phyloP scores from a whole-genome alignment of 2,888 invertebrate species.

The Tipula helvola region DNA sequence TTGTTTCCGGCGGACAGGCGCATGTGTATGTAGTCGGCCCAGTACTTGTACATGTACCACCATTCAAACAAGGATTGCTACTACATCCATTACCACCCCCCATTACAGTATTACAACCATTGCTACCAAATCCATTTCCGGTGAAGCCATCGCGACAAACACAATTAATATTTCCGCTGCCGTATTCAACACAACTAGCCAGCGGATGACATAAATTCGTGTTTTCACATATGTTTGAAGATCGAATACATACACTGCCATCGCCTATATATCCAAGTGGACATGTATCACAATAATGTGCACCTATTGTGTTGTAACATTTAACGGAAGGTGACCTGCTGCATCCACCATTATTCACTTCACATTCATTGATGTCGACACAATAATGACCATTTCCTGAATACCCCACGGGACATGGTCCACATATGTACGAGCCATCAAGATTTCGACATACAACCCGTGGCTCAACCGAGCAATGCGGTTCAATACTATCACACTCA shows the following conservation, averaged over 20 bases:
- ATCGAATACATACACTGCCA: slow-evolving; percentile 52
- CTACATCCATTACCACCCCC: slow-evolving; percentile 35
- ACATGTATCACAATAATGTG: slow-evolving; percentile 73
- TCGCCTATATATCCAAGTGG: slow-evolving; percentile 80
- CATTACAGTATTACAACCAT: slow-evolving; percentile 48
- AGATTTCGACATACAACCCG: slow-evolving; percentile 72
- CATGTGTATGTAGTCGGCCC: slow-evolving; percentile 23
- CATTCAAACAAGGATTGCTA: slow-evolving; percentile 47
- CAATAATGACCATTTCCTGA: slow-evolving; percentile 81
- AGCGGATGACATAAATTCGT: slow-evolving; percentile 57
- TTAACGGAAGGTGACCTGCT: slow-evolving; percentile 64
- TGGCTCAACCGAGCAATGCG: slow-evolving; percentile 69
- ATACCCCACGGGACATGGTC: slow-evolving; percentile 75
- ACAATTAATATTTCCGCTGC: slow-evolving; percentile 53
- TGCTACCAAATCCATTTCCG: slow-evolving; percentile 66
- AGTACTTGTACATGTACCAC: slow-evolving; percentile 30
- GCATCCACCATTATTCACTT: slow-evolving; percentile 75
- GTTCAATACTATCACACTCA: slow-evolving; percentile 60
- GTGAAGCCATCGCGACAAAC: slow-evolving; percentile 64
- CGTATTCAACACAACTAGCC: slow-evolving; percentile 63
- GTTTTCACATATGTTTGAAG: slow-evolving; percentile 22
- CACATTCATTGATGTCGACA: slow-evolving; percentile 81
- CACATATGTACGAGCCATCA: slow-evolving; percentile 82
- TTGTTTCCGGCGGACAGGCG: slow-evolving; percentile 25
- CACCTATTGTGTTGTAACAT: slow-evolving; percentile 82